Base-by-base conservation (phyloP, 1,140 invertebrate genomes). In the Saccostrea cuccullata region DNA sequence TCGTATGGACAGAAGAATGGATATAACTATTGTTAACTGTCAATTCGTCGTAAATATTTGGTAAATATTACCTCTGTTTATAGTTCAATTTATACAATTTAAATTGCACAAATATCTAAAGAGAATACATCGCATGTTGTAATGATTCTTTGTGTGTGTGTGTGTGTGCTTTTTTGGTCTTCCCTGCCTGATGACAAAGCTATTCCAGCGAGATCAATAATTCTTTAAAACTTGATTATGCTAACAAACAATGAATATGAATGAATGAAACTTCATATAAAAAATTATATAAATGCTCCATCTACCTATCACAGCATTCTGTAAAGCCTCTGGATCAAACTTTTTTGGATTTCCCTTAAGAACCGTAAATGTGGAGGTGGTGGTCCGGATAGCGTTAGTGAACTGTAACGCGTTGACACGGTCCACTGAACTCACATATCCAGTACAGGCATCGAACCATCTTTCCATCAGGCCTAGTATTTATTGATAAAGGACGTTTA, bases 381-480 rank as follows among this genome's bases (percentile, higher is more conserved):
- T 85, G 5, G 77, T 86, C 1, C 88, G 30, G 56, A 90, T 91
- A 15, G 91, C 85, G 20, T 73, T 15, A 15, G 91, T 91, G 56
- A 92, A 91, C 83, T 89, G 87, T 77, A 91, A 86, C 0, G 84
- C 89, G 23, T 88, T 88, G 40, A 60, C 26, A 47, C 91, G 87
- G 84, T 92, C 91, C 6, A 56, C 47, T 11, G 91, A 90, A n/a
- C 89, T 85, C 13, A 86, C 87, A 67, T 90, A 92, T 13, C 89
- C 89, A 2, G 90, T 87, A 84, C 91, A 92, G 0, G 86, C 90
- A 36, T 92, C 90, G 60, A 91, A 91, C 91, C 90, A 91, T 0
- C 88, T 82, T 0, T 89, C 85, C 90, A 91, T 92, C 30, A 92
- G 82, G 55, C 91, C 91, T 92, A 82, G 1, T 47, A 6, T 47